Base-by-base conservation (phyloP, 2,797 vertebrate species). In the Scomberomorus guttatus region DNA sequence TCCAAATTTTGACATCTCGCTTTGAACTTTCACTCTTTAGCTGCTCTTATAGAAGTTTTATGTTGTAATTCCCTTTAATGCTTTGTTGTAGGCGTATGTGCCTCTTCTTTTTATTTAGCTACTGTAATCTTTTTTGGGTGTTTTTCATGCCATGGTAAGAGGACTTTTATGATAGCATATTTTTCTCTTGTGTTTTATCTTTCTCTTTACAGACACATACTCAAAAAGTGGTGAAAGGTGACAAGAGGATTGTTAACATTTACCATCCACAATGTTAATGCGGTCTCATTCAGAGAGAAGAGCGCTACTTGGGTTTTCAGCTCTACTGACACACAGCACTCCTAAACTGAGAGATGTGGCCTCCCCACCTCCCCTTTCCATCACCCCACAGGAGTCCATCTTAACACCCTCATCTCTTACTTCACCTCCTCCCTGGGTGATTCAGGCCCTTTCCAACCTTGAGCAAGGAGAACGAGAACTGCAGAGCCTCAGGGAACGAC, bases 401-500 rank as follows among this genome's bases (percentile, higher is more conserved):
- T 91, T 90, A 37, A 67, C 87, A 18, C 72, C 90, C 15, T 15
- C 69, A 22, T 73, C 90, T 64, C 77, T 86, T 4, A 74, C 67
- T 37, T 81, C 90, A 10, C 83, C 85, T 1, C 90, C 94, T 69
- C 79, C 82, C 60, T 95, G 94, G 95, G 91, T 93, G 69, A 77
- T 82, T 13, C 93, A 93, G 71, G 94, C 93, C n/a, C 84, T 95
- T n/a, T 87, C 87, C 63, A 93, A 88, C 51, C 81, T 96, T 60
- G 92, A 94, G 69, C 84, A 86, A 67, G 93, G 90, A 12, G 91
- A 93, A 57, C 83, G 58, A 58, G 92, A 95, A 74, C 90, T 96
- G 52, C 87, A 89, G 60, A 83, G 58, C 22, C 91, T 96, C 79
- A 77, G 83, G 65, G 90, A 93, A 44, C 89, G 86, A 29, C 94